Conservation (phyloP, 1,140 invertebrate species). For the Neotoxoptera formosana region DNA sequence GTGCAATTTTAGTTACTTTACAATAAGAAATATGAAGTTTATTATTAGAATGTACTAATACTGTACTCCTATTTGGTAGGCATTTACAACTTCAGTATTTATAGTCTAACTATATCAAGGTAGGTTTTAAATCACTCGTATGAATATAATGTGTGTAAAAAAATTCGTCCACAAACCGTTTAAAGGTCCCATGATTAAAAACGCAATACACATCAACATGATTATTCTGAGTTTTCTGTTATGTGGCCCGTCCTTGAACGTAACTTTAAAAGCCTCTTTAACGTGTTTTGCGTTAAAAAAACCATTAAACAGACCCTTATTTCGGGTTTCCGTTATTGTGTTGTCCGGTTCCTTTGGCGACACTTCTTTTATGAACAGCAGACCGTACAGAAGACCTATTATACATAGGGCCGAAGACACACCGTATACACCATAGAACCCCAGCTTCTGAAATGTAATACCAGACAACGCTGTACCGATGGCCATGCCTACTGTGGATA, state of each 20-base stretch:
- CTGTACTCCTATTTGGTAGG: background rate
- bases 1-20: background rate
- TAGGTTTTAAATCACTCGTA: background rate
- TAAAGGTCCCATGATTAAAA: slow-evolving; percentile 83
- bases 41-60: background rate
- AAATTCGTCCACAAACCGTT: slow-evolving; percentile 69
- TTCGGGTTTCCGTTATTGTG: slow-evolving; percentile 63
- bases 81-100: background rate
- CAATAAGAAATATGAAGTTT: background rate
- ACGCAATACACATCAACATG: slow-evolving; percentile 78
- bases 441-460: slow-evolving; percentile 70
- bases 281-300: slow-evolving; percentile 79
- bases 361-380: slow-evolving; percentile 70
- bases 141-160: background rate
- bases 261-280: slow-evolving; percentile 75
- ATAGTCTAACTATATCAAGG: background rate
- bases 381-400: slow-evolving; percentile 75
- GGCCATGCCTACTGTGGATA: slow-evolving; percentile 80
- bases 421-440: slow-evolving; percentile 81
- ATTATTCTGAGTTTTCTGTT: slow-evolving; percentile 75
- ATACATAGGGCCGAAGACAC: slow-evolving; percentile 76
- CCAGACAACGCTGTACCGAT: slow-evolving; percentile 64
- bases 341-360: background rate
- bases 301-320: slow-evolving; percentile 57
- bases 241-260: slow-evolving; percentile 76